Conservation (phyloP, 2,113 vertebrate genomes). For the Oryzias javanicus region DNA sequence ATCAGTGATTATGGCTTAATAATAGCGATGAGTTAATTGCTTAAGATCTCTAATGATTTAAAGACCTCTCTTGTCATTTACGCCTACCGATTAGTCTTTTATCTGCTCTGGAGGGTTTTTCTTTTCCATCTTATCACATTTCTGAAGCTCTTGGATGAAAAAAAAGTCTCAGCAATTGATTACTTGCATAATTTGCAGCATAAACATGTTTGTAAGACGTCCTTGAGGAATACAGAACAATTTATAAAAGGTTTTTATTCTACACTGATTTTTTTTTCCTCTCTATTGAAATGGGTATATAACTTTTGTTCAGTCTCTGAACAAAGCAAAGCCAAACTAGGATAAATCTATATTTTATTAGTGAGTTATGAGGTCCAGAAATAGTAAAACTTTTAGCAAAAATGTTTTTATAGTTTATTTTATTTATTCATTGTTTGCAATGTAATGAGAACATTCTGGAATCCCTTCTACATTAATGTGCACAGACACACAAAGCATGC, state of each 20-base stretch:
- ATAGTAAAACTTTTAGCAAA: too few relatives aligned
- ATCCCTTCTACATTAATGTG: too few relatives aligned
- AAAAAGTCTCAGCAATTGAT: constrained; percentile 36
- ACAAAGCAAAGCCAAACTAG: too few relatives aligned
- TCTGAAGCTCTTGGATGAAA: constrained; percentile 18
- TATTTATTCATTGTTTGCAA: too few relatives aligned
- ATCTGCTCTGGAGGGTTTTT: constrained; percentile 12
- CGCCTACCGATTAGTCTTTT: constrained; percentile 30
- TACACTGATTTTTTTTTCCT: too few relatives aligned
- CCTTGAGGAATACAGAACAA: background rate
- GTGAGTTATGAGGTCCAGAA: too few relatives aligned
- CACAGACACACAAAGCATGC: too few relatives aligned
- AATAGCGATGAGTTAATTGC: constrained; percentile 63
- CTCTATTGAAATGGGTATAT: too few relatives aligned
- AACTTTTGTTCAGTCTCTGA: too few relatives aligned
- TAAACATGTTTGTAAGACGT: constrained; percentile 13
- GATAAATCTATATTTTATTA: too few relatives aligned
- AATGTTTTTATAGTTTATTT: too few relatives aligned
- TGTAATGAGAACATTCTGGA: too few relatives aligned
- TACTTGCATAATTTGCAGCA: constrained; percentile 21
- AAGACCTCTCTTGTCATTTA: constrained; percentile 39
- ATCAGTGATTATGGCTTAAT: constrained; percentile 55
- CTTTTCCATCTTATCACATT: constrained; percentile 28
- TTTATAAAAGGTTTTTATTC: constrained; percentile 6
- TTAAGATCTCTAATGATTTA: constrained; percentile 52